A percentile compares a stretch with the other conserved stretches of the same genome.
These are phyloP conservation scores for Meriones psammophilus DNA, from an alignment of 2,797 vertebrate genomes.

Conservation along the genomic window DNA sequence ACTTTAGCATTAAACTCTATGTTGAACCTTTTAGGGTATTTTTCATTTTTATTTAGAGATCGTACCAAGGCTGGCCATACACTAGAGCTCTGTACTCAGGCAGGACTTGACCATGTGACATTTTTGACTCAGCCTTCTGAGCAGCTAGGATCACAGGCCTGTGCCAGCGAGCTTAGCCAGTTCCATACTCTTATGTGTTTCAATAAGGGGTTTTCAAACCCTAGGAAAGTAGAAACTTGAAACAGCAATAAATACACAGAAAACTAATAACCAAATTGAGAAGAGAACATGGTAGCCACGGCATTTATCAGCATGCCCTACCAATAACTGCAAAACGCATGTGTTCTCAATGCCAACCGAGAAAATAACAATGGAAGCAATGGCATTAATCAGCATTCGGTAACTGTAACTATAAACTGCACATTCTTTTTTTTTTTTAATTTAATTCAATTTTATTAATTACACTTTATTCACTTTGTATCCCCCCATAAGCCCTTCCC, in stretches of 20 bases:
- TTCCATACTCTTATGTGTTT: constrained; percentile 9
- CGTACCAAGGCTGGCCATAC: neutral
- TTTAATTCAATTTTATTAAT: too few relatives aligned
- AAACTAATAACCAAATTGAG: constrained; percentile 15
- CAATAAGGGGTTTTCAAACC: constrained; percentile 49
- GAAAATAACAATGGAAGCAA: neutral
- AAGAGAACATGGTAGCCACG: neutral
- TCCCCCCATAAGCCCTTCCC: too few relatives aligned
- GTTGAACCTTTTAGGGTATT: neutral
- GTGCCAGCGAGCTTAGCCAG: neutral
- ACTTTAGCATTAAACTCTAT: neutral
- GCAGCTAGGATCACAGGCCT: neutral
- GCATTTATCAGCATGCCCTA: neutral
- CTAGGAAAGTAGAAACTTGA: neutral
- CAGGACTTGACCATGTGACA: neutral
- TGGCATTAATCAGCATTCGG: neutral
- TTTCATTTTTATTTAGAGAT: neutral
- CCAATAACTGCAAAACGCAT: neutral
- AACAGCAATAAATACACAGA: neutral
- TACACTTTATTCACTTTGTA: too few relatives aligned
- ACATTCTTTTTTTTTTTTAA: neutral
- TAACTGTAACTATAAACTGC: neutral
- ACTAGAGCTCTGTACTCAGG: neutral
- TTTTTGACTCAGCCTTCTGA: neutral
- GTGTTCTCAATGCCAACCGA: neutral